Conservation (phyloP, 2,113 vertebrate species). For the Phaethon lepturus region DNA sequence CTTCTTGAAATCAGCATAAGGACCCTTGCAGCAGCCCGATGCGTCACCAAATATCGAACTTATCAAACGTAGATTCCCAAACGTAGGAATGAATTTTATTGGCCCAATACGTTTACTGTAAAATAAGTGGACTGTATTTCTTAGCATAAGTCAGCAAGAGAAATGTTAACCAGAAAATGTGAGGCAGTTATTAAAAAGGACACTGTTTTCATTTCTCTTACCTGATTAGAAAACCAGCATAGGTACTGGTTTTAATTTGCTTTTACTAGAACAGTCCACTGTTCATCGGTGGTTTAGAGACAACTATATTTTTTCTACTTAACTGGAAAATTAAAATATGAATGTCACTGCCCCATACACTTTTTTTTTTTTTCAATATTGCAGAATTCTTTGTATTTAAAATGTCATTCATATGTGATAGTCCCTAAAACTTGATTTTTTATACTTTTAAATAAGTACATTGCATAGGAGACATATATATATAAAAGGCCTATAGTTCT, state of each 20-base stretch:
- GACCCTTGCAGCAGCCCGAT: not conserved
- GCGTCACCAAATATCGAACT: not conserved
- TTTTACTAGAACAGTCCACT: not conserved
- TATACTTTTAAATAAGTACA: not conserved
- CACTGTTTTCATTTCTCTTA: not conserved
- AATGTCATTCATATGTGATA: not conserved
- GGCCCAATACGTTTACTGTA: not conserved
- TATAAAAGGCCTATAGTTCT: not conserved
- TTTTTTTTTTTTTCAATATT: not conserved
- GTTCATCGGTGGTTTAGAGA: not conserved
- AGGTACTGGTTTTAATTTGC: not conserved
- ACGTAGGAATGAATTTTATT: not conserved
- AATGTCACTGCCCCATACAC: not conserved
- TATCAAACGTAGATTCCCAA: not conserved
- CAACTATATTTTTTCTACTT: rapidly evolving
- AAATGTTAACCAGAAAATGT: not conserved
- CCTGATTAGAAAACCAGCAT: not conserved
- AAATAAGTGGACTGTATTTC: not conserved
- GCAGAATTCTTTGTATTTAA: not conserved
- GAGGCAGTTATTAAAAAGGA: not conserved
- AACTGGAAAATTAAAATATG: not conserved
- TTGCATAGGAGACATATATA: not conserved
- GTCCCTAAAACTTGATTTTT: not conserved
- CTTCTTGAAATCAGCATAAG: not conserved
- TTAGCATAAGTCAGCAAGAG: rapidly evolving